Evolutionary conservation across 2,113 vertebrate genomes (phyloP).

Genomic region (Edolisoma coerulescens): DNA sequence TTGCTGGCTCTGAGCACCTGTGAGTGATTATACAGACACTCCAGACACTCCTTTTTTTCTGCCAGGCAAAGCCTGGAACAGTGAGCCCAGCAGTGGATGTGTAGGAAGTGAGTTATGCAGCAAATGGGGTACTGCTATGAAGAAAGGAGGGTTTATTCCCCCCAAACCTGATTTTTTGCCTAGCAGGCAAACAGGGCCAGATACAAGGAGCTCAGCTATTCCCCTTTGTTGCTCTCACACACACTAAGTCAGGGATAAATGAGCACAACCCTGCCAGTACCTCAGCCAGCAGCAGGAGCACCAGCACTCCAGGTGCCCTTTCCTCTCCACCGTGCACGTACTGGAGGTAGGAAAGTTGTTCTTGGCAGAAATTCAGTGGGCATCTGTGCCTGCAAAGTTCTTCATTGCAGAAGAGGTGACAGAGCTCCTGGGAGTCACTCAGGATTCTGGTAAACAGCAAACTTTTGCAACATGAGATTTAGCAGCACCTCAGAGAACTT

Average conservation of each 20-base stretch:
- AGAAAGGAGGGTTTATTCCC: background rate
- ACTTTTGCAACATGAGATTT: background rate
- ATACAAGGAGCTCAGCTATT: background rate
- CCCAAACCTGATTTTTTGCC: background rate
- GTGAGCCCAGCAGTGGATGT: background rate
- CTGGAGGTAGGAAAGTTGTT: constrained; percentile 36
- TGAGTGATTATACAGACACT: background rate
- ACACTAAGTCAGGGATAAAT: background rate
- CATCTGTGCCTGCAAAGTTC: background rate
- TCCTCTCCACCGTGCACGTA: fast-evolving
- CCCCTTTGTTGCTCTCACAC: background rate
- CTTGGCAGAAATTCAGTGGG: constrained; percentile 33
- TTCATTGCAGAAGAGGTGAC: background rate
- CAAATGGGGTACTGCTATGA: background rate
- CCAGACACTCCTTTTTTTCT: background rate
- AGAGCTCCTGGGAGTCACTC: constrained; percentile 5
- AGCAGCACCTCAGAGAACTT: constrained; percentile 43
- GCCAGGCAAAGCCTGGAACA: background rate
- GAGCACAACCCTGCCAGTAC: background rate
- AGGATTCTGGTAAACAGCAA: constrained; percentile 27
- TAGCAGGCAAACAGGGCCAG: background rate
- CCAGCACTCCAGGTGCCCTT: background rate
- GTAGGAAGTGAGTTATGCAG: background rate
- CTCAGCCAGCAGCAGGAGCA: background rate
- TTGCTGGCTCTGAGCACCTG: background rate